Evolutionary conservation across 2,797 vertebrate species (phyloP).

Genomic region (Cirrhinus molitorella): DNA sequence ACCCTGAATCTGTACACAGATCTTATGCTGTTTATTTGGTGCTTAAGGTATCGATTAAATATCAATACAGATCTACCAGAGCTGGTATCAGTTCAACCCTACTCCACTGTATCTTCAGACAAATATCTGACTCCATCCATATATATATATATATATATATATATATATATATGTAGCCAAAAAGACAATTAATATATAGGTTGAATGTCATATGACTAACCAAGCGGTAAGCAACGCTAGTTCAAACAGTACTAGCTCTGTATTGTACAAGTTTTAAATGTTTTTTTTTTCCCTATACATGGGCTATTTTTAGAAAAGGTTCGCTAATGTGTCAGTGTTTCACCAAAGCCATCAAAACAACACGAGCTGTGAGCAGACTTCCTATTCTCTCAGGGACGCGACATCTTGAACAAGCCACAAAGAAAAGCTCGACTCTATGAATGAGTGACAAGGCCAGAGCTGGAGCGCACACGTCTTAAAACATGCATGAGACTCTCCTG

Average conservation of each 20-base stretch:
- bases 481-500: neutral
- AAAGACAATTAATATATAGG: neutral
- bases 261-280: neutral
- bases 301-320: conserved; percentile 16
- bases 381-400: neutral
- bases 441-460: conserved; percentile 21
- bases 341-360: neutral
- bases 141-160: too few species aligned
- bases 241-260: neutral
- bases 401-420: neutral
- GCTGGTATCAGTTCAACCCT: neutral
- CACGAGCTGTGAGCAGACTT: neutral
- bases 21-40: too few species aligned
- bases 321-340: neutral
- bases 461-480: neutral
- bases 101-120: neutral
- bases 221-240: neutral
- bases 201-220: neutral
- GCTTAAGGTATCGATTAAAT: neutral
- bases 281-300: neutral
- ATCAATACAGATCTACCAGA: neutral
- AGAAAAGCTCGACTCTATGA: neutral
- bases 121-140: neutral
- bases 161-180: neutral
- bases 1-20: too few species aligned